These are phyloP conservation scores for Puntigrus tetrazona DNA, from an alignment of 2,113 vertebrate genomes.

Conservation along the genomic window DNA sequence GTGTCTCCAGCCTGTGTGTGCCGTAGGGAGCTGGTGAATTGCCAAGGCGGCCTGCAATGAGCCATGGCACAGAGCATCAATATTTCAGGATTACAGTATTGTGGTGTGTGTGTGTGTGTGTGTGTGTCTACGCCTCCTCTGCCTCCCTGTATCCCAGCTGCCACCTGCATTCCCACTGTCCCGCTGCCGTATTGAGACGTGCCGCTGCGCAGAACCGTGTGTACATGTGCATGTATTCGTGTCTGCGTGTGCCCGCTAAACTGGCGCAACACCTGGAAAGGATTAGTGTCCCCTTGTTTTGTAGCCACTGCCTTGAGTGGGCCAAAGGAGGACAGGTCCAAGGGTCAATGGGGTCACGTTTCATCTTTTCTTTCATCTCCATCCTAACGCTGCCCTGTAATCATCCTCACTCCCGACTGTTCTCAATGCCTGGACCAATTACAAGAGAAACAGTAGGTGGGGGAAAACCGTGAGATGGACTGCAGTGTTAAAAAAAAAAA, in stretches of 20 bases:
- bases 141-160: constrained; percentile 43
- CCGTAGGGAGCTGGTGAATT: constrained; percentile 49
- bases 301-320: constrained; percentile 49
- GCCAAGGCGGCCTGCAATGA: constrained; percentile 49
- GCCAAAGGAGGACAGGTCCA: constrained; percentile 45
- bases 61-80: constrained; percentile 54
- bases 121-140: constrained; percentile 18
- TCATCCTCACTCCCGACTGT: constrained; percentile 29
- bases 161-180: constrained; percentile 55
- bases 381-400: constrained; percentile 38
- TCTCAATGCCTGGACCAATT: constrained; percentile 36
- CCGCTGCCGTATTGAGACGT: constrained; percentile 8
- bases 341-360: constrained; percentile 53
- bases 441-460: constrained; percentile 25
- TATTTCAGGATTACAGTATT: constrained; percentile 61
- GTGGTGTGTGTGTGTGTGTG: constrained; percentile 50
- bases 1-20: constrained; percentile 36
- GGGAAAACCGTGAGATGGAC: not conserved
- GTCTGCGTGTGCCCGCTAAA: constrained; percentile 41
- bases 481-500: not conserved
- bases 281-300: constrained; percentile 64
- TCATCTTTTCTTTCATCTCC: constrained; percentile 63
- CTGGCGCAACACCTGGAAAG: constrained; percentile 60
- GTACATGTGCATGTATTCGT: not conserved
- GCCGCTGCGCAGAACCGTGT: constrained; percentile 22